Evolutionary conservation across 1,140 invertebrate species (phyloP), one percentile per base, ranked within the genome.

Genomic region (Pseudomyrmex flavicornis): DNA sequence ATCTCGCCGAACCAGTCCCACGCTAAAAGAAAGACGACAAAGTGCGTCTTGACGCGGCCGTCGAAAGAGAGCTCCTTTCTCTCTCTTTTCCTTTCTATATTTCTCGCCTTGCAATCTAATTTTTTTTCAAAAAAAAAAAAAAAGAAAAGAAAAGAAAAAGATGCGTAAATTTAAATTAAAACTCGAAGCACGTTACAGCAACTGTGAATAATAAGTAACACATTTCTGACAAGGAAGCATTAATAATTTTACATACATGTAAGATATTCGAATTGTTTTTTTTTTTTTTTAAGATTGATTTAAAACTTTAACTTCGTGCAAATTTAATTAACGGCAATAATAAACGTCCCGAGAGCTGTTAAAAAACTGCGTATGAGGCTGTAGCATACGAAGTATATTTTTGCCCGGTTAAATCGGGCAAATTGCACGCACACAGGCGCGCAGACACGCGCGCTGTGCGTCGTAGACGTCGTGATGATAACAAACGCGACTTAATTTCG

Each of bases 401-500:
- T 77, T 12, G 62, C 22, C 35, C 35, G 26, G 9, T 13, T 77
- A 44, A 77, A 46, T 68, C 50, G 50, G 50, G 13, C 62, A 56
- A 68, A 68, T 77, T 68, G 66, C 63, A 15, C 26, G 9, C 15
- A 4, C 48, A n/a, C 7, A 26, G 17, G 9, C n/a, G 63, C 12
- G 63, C 10, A 52, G 56, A 54, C n/a, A 54, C 17, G 70, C 17
- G 70, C 17, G 15, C 35, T 35, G 35, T 35, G 20, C 66, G 20
- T 52, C 56, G 63, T 10, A 74, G 70, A 35, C 35, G 35, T 35
- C 35, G 35, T 35, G 35, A 82, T 82, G 70, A 82, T 82, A 85
- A 82, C 62, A 7, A 68, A 65, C 58, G 48, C 50, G 63, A 48
- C 48, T 35, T 82, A 69, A 85, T 83, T 75, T 62, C 74, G 79